Base-by-base conservation (phyloP, 92 coral and sea anemone genomes). In the Zoanthus sansibaricus region DNA sequence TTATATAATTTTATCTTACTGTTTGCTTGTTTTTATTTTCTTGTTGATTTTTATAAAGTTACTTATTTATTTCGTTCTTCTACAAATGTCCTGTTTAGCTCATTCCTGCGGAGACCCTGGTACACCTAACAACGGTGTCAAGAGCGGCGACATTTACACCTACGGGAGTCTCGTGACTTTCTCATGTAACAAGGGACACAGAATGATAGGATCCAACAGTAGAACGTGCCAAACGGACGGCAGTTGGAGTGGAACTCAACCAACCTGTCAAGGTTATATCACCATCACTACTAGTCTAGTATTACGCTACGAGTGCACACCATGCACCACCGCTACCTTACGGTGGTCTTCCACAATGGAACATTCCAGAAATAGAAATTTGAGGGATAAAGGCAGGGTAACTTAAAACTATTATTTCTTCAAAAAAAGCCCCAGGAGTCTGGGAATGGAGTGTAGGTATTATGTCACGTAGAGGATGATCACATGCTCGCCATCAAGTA, bases 61-160 rank as follows among this genome's bases (percentile, higher is more conserved):
- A 56, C 20, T 68, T 9, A 10, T 71, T 49, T n/a, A 25, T 70
- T 3, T 16, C 7, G 16, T 42, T 42, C 21, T 12, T 11, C 37
- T 6, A 37, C 62, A 10, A 49, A n/a, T 48, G 76, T 72, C 37
- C 42, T 47, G 54, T 52, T 3, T 77, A 94, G 97, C 87, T 82
- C 88, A 78, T 10, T 89, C 90, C 37, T 97, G 99, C 55, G 98
- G 99, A 12, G 94, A 97, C 33, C 99, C 99, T 68, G 98, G 99
- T 14, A 89, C 91, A 37, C 99, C 99, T 5, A 55, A 44, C 20
- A 90, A 95, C 71, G 97, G 99, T 11, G 86, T 75, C 61, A 94
- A 91, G 88, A 47, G 30, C 54, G 99, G 99, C 0, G 30, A 74
- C 18, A 75, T 73, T 68, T 97, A 90, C 80, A 91, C 94, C 25